Percentiles rank a stretch among this genome's conserved stretches.
Evolutionary conservation across 2,888 invertebrate genomes (phyloP).

Genomic region (Drosophila flavopinicola): DNA sequence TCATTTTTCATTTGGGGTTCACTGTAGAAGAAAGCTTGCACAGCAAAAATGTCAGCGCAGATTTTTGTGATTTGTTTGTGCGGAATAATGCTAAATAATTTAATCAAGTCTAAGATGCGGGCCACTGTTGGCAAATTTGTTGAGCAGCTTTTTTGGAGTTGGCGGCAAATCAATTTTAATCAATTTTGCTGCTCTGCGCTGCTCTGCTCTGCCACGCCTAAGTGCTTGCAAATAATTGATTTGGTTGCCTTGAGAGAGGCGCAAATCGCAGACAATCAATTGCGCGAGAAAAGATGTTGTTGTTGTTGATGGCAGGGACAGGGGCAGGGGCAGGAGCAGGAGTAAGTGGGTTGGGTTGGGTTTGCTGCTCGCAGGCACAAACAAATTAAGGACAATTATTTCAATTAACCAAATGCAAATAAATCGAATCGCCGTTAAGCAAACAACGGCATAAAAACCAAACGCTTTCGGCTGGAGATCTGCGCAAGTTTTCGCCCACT

Average conservation of each 20-base stretch:
- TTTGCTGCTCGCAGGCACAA: constrained; percentile 69
- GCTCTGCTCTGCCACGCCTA: constrained; percentile 23
- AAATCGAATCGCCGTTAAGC: constrained; percentile 72
- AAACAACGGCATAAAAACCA: constrained; percentile 70
- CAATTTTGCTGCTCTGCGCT: constrained; percentile 73
- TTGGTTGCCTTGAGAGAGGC: constrained; percentile 72
- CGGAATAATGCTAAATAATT: constrained; percentile 35
- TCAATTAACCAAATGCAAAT: constrained; percentile 80
- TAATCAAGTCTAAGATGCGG: constrained; percentile 40
- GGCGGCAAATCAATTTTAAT: constrained; percentile 70
- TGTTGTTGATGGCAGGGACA: neutral
- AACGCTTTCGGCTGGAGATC: constrained; percentile 46
- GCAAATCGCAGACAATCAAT: constrained; percentile 79
- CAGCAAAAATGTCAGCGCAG: constrained; percentile 14
- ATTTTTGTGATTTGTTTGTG: constrained; percentile 9
- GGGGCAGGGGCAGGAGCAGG: neutral
- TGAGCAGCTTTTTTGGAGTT: constrained; percentile 36
- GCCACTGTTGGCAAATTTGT: constrained; percentile 39
- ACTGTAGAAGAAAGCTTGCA: constrained; percentile 6
- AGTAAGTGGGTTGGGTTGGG: neutral
- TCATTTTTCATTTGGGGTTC: neutral
- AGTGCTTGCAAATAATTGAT: constrained; percentile 75
- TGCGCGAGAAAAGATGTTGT: constrained; percentile 36
- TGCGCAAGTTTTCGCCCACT: constrained; percentile 30
- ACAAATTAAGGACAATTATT: constrained; percentile 80